Evolutionary conservation across 2,113 vertebrate genomes (phyloP).

Genomic region (Grallaria varia): DNA sequence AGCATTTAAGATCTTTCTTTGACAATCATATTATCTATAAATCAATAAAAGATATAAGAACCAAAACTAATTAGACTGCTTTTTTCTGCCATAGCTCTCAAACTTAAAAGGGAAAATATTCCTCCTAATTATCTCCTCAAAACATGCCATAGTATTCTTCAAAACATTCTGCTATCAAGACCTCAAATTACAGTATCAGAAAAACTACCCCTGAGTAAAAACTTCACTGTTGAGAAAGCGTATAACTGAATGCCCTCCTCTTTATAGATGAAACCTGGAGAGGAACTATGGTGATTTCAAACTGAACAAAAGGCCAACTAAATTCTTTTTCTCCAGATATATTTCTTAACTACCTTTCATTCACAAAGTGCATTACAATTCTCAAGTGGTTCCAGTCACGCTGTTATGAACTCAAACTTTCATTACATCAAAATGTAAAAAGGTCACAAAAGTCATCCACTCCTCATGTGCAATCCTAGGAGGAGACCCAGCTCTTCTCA

Average conservation of each 20-base stretch:
- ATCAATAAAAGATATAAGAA: background rate
- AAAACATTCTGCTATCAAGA: constrained; percentile 6
- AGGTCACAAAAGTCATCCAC: constrained; percentile 16
- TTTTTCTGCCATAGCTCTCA: background rate
- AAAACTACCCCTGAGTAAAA: constrained; percentile 25
- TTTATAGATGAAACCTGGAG: constrained; percentile 22
- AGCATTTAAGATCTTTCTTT: background rate
- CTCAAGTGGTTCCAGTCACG: background rate
- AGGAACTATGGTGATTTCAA: constrained; percentile 36
- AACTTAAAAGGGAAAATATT: background rate
- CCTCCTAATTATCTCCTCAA: background rate
- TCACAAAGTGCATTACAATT: constrained; percentile 11
- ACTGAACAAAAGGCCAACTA: constrained; percentile 21
- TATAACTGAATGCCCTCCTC: constrained; percentile 38
- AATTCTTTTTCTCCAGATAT: constrained; percentile 18
- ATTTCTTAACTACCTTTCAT: constrained; percentile 55
- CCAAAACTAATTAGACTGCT: background rate
- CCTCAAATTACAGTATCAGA: background rate
- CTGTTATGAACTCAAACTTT: constrained; percentile 40
- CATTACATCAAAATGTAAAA: constrained; percentile 48
- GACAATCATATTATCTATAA: background rate
- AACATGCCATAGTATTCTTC: background rate
- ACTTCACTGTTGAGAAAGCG: constrained; percentile 48
- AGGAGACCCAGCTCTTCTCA: background rate
- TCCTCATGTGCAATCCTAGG: background rate